Evolutionary conservation across 2,797 vertebrate genomes (phyloP).

Genomic region (Brachyalestes nurse): DNA sequence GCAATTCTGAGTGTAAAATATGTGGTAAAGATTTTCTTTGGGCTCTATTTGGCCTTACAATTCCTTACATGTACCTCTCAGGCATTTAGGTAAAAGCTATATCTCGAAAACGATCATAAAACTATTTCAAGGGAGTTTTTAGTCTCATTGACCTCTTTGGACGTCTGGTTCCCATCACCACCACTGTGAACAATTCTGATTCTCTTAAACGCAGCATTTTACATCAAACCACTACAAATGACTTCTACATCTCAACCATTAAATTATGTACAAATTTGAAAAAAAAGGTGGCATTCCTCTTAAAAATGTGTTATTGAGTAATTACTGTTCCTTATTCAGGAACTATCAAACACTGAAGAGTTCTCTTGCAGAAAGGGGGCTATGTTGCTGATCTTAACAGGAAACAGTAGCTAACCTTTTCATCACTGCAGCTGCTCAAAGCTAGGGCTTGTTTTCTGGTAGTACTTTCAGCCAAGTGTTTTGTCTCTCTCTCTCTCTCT

Average conservation of each 20-base stretch:
- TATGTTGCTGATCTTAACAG: conserved; percentile 42
- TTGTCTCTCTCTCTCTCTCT: background rate
- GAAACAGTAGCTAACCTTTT: conserved; percentile 46
- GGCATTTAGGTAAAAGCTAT: no score
- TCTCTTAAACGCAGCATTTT: background rate
- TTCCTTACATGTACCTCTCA: no score
- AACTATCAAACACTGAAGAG: no score
- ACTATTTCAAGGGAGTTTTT: background rate
- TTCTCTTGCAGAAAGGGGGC: conserved; percentile 47
- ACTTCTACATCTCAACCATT: background rate
- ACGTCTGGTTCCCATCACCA: background rate
- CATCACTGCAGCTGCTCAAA: conserved; percentile 48
- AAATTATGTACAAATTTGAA: background rate
- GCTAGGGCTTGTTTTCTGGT: conserved; percentile 23
- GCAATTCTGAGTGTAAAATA: no score
- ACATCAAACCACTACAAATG: background rate
- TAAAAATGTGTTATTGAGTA: background rate
- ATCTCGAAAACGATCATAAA: no score
- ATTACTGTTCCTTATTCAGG: no score
- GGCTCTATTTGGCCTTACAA: no score
- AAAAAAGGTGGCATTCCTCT: conserved; percentile 14
- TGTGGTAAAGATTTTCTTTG: no score
- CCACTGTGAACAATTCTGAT: background rate
- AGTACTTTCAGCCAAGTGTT: conserved; percentile 28
- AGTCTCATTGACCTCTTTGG: background rate